Conservation (phyloP, 2,888 invertebrate genomes). For the Tryphoninae sp. region DNA sequence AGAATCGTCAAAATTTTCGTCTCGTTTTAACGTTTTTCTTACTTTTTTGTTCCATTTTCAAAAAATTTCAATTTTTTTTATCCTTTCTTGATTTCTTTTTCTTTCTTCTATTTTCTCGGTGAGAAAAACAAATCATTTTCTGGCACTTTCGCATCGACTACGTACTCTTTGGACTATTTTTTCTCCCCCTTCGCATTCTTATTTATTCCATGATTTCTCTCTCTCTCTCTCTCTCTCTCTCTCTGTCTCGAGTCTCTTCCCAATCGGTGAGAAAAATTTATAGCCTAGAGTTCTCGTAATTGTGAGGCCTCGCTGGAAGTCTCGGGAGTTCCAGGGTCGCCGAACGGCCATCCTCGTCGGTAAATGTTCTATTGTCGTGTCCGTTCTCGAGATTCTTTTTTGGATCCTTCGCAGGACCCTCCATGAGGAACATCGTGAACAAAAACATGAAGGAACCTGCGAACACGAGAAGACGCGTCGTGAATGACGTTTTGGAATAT, state of each 20-base stretch:
- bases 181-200: constrained; percentile 2
- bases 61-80: neutral
- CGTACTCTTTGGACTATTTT: constrained; percentile 54
- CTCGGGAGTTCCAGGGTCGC: constrained; percentile 76
- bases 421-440: constrained; percentile 91
- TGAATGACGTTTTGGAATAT: neutral
- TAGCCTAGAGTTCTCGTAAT: constrained; percentile 74
- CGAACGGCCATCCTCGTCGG: constrained; percentile 82
- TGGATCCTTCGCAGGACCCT: constrained; percentile 83
- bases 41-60: neutral
- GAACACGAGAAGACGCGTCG: constrained; percentile 1
- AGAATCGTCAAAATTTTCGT: constrained; percentile 35
- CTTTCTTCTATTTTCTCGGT: constrained; percentile 22
- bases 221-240: neutral
- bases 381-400: constrained; percentile 78
- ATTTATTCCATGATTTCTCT: neutral
- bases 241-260: neutral
- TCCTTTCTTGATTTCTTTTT: neutral
- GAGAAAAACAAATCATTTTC: constrained; percentile 29
- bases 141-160: constrained; percentile 6
- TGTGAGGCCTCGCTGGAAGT: constrained; percentile 71
- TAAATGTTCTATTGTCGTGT: constrained; percentile 83
- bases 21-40: constrained; percentile 10
- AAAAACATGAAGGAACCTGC: constrained; percentile 92
- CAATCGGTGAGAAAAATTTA: constrained; percentile 59